Conservation (phyloP, 1,140 invertebrate species). For the Sycophaga agraensis region DNA sequence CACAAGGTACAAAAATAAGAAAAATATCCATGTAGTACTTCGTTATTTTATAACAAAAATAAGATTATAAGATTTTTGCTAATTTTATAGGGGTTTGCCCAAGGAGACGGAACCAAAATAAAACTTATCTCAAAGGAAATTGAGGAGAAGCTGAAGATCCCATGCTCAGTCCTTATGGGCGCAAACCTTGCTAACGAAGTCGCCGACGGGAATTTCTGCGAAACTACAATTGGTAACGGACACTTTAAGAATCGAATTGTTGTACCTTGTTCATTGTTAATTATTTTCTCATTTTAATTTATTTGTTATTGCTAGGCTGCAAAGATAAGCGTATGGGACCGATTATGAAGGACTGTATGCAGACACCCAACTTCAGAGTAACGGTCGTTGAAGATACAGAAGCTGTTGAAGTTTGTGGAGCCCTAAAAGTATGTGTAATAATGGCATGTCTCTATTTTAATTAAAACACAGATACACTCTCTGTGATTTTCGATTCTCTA, state of each 20-base stretch:
- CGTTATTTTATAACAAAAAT: no score
- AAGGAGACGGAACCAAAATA: conserved; percentile 65
- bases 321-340: conserved; percentile 61
- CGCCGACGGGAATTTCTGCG: conserved; percentile 80
- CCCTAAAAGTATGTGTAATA: conserved; percentile 67
- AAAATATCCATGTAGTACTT: no score
- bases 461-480: no score
- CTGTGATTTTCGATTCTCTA: no score
- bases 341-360: conserved; percentile 70
- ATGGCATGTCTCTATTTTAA: no score
- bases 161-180: conserved; percentile 80
- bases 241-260: no score
- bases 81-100: conserved; percentile 67
- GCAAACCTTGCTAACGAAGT: conserved; percentile 80
- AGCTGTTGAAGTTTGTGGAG: conserved; percentile 83
- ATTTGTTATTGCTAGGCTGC: conserved; percentile 54
- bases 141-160: conserved; percentile 67
- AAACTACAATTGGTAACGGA: conserved; percentile 77
- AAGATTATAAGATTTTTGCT: neutral
- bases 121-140: conserved; percentile 77
- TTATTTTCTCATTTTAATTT: no score
- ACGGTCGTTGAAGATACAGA: conserved; percentile 75
- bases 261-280: no score
- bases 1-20: neutral
- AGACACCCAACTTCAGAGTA: conserved; percentile 79